A percentile compares a stretch with the other conserved stretches of the same genome.
Conservation (phyloP, 2,888 invertebrate genomes). For the Idaea biselata region DNA sequence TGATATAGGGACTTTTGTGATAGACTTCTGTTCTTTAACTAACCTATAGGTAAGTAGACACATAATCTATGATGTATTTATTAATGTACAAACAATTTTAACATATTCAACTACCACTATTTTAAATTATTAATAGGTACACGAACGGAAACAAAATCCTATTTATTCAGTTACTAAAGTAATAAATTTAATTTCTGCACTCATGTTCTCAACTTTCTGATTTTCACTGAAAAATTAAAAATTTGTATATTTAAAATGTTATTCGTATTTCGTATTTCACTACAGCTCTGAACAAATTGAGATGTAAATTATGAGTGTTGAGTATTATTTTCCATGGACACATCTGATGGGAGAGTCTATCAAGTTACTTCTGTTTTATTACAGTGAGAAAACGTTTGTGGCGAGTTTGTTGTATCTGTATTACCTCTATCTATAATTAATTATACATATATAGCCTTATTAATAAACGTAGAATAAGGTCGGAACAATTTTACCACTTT, state of each 20-base stretch:
- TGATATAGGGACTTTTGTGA: too few species aligned
- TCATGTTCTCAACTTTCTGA: slow-evolving; percentile 7
- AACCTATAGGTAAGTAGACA: too few species aligned
- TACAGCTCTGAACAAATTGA: slow-evolving; percentile 46
- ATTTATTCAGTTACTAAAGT: neutral
- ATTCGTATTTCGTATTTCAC: slow-evolving; percentile 30
- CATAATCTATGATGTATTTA: too few species aligned
- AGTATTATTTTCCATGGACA: slow-evolving; percentile 44
- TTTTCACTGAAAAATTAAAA: slow-evolving; percentile 48
- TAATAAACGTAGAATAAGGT: too few species aligned
- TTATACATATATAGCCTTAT: too few species aligned
- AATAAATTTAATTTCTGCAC: neutral
- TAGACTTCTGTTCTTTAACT: too few species aligned
- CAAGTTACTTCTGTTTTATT: slow-evolving; percentile 48
- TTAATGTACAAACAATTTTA: too few species aligned
- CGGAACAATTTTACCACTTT: too few species aligned
- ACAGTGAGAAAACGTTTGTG: neutral
- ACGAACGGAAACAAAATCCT: neutral
- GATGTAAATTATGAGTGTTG: slow-evolving; percentile 44
- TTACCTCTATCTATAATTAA: too few species aligned
- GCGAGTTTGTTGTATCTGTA: neutral
- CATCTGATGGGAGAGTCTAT: slow-evolving; percentile 42
- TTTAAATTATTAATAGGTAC: too few species aligned
- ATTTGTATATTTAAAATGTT: slow-evolving; percentile 40
- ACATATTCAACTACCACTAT: too few species aligned